Base-by-base conservation (phyloP, 2,797 vertebrate genomes). In the Momotus momota region DNA sequence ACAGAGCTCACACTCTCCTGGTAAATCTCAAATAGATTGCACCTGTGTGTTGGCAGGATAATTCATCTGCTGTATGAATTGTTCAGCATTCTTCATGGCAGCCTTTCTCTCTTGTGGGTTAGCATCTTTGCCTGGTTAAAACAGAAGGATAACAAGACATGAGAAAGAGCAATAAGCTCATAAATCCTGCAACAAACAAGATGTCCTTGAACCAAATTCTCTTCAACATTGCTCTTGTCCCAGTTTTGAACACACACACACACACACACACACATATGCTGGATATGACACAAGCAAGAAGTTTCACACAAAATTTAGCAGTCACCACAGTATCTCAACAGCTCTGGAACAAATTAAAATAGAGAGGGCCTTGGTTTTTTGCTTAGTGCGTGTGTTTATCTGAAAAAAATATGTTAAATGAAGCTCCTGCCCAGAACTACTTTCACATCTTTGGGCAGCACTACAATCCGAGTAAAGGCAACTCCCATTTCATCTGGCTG, bases 51-150 rank as follows among this genome's bases (percentile, higher is more conserved):
- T 99, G 46, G 96, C 82, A 33, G 98, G 97, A 90, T 99, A 99
- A 90, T 98, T 98, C 99, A 99, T 99, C 97, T 99, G 98, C 87
- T 98, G 96, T 86, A 99, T 98, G 90, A 99, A 99, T 52, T 98
- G 97, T 84, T 99, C 99, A 1, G 99, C 99, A 11, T 98, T 99
- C 96, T 99, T 99, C 99, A 99, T 99, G 49, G 99, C 99, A 82
- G 98, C 98, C 94, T 98, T 99, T 92, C 99, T 98, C 94, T 99
- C 99, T 26, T 93, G 93, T 29, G 98, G 98, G 96, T 99, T 99
- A 83, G 99, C 99, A 35, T 98, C 96, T 88, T 98, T 99, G 61
- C 99, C 99, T 98, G 89, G 51, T 95, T 94, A 94, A 96, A 95
- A 96, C 31, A 93, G 65, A 96, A 97, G 38, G 64, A 45, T 48